These are phyloP conservation scores for Cliona cf. orientalis DNA, from an alignment of 37 sponge, comb jelly and placozoan species.

Conservation along the genomic window DNA sequence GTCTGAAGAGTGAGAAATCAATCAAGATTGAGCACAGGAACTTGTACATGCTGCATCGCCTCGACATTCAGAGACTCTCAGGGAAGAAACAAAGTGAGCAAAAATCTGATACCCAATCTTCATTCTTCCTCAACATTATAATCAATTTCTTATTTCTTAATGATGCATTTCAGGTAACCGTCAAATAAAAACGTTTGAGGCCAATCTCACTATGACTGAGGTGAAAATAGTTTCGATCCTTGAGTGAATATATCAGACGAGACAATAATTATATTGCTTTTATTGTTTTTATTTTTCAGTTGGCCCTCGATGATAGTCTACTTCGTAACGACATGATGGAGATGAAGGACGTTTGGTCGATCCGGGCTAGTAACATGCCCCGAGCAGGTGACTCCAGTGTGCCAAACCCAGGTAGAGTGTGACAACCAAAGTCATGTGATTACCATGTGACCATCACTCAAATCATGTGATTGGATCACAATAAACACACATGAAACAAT, in stretches of 20 bases:
- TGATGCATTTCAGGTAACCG: constrained; percentile 30
- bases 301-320: constrained; percentile 61
- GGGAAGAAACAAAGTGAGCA: constrained; percentile 62
- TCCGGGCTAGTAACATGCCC: constrained; percentile 72
- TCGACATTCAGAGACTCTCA: constrained; percentile 75
- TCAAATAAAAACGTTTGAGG: constrained; percentile 73
- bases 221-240: constrained; percentile 1
- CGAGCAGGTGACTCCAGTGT: constrained; percentile 67
- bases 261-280: no score
- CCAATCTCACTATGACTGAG: constrained; percentile 67
- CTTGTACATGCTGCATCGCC: constrained; percentile 61
- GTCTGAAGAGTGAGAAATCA: constrained; percentile 62
- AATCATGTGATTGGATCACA: constrained; percentile 31
- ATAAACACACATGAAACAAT: constrained; percentile 22
- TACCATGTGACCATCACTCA: neutral
- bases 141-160: neutral
- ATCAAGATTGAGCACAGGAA: constrained; percentile 48
- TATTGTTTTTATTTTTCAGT: constrained; percentile 9
- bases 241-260: neutral
- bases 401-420: constrained; percentile 78
- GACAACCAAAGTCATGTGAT: constrained; percentile 21
- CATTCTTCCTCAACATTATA: neutral
- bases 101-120: neutral
- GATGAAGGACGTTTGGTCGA: constrained; percentile 65
- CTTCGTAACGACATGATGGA: constrained; percentile 57